Percentiles rank a stretch among this genome's conserved stretches.
Conservation (phyloP, 2,888 invertebrate genomes). For the Choreutis nemorana region DNA sequence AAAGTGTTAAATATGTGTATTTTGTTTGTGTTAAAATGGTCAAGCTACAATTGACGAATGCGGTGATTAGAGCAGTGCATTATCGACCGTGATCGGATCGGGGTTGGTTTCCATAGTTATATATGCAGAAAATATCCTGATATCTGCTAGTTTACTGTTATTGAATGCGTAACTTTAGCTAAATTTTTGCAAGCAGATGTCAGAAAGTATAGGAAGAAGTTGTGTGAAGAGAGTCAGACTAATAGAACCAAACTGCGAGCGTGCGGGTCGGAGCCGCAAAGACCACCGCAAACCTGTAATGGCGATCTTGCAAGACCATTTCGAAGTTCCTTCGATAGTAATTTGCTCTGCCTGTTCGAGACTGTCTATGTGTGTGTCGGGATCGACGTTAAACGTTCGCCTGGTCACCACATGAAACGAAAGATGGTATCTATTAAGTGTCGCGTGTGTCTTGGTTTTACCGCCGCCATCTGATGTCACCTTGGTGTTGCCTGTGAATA, state of each 20-base stretch:
- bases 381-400: slow-evolving; percentile 97
- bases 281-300: slow-evolving; percentile 89
- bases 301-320: slow-evolving; percentile 99
- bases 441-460: slow-evolving; percentile 32
- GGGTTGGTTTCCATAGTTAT: slow-evolving; percentile 48
- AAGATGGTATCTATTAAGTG: slow-evolving; percentile 54
- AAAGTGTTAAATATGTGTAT: slow-evolving; percentile 56
- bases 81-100: slow-evolving; percentile 52
- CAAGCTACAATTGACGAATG: slow-evolving; percentile 44
- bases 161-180: neutral
- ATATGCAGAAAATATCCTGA: slow-evolving; percentile 39
- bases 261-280: slow-evolving; percentile 63
- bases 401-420: slow-evolving; percentile 71
- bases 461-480: too few relatives aligned
- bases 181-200: slow-evolving; percentile 36
- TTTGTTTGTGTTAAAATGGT: slow-evolving; percentile 48
- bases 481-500: slow-evolving; percentile 13
- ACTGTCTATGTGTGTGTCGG: slow-evolving; percentile 97
- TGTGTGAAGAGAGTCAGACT: slow-evolving; percentile 58
- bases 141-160: slow-evolving; percentile 49
- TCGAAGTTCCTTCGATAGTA: slow-evolving; percentile 98
- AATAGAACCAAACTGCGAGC: slow-evolving; percentile 63
- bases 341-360: slow-evolving; percentile 97
- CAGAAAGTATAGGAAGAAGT: slow-evolving; percentile 48
- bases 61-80: slow-evolving; percentile 57